These are phyloP conservation scores for Plagiodera versicolora DNA, from an alignment of 2,888 invertebrate species.

Conservation along the genomic window DNA sequence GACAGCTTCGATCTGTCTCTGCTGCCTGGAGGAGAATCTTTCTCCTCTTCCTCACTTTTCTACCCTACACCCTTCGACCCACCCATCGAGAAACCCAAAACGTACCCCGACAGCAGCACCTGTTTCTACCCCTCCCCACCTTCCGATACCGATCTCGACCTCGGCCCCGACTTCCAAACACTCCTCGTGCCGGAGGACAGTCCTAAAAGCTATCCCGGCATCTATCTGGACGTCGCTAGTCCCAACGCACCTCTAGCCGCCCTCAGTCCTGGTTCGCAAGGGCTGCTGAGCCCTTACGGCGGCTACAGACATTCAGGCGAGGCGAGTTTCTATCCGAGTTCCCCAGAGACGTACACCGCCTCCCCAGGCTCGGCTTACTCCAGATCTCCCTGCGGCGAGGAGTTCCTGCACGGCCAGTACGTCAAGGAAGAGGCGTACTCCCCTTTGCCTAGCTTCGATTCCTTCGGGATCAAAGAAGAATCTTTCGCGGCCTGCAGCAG, in stretches of 20 bases:
- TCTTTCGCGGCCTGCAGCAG: slow-evolving; percentile 50
- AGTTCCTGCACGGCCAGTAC: slow-evolving; percentile 45
- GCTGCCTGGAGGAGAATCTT: slow-evolving; percentile 64
- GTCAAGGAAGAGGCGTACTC: slow-evolving; percentile 60
- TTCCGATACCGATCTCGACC: slow-evolving; percentile 37
- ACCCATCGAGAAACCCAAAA: slow-evolving; percentile 43
- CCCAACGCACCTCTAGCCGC: slow-evolving; percentile 39
- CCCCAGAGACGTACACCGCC: slow-evolving; percentile 59
- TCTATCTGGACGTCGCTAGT: slow-evolving; percentile 53
- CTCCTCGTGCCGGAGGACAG: slow-evolving; percentile 44
- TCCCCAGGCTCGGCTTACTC: slow-evolving; percentile 60
- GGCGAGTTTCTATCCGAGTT: slow-evolving; percentile 52
- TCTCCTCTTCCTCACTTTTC: slow-evolving; percentile 56
- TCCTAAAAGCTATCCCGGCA: slow-evolving; percentile 47
- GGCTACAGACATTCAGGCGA: slow-evolving; percentile 58
- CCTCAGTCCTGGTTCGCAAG: slow-evolving; percentile 50
- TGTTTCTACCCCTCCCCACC: slow-evolving; percentile 46
- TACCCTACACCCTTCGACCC: slow-evolving; percentile 47
- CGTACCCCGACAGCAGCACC: slow-evolving; percentile 49
- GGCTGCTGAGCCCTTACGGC: slow-evolving; percentile 53
- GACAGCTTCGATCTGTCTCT: slow-evolving; percentile 74
- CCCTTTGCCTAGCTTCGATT: slow-evolving; percentile 55
- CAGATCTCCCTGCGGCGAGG: slow-evolving; percentile 59
- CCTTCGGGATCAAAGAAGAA: slow-evolving; percentile 55
- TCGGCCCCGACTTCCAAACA: slow-evolving; percentile 52